Base-by-base conservation (phyloP, 64 coral and sea anemone genomes). In the Exaiptasia diaphana region DNA sequence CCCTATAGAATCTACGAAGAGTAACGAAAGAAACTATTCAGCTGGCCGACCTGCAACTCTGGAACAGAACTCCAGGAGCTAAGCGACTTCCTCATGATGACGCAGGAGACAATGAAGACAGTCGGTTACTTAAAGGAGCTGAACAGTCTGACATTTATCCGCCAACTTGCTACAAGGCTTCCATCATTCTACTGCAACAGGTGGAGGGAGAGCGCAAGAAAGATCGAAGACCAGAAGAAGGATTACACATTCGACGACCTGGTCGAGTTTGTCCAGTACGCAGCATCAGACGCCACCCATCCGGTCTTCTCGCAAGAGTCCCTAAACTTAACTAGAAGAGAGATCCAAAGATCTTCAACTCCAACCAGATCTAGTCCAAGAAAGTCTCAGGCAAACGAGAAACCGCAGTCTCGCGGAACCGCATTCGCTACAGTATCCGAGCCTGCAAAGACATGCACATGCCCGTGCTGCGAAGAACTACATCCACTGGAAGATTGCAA, bases 91-190 rank as follows among this genome's bases (percentile, higher is more conserved):
- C 42, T 76, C 2, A 32, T 82, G 0, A 90, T 90, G 87, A 90
- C 70, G 6, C 72, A 85, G 78, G 73, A 91, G 79, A 91, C 64
- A 0, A 91, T 79, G 43, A 83, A 75, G 30, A 52, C 77, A 35
- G 55, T 64, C 15, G 35, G 38, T 7, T 57, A 83, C 25, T 32
- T 83, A 46, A 77, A 83, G 5, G 70, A 90, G 50, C 34, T 90
- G 17, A 45, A 90, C 36, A 90, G 55, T 42, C 72, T 83, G 39
- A 65, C 71, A 2, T 37, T 43, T 58, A 82, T 83, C 4, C 43
- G 22, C 11, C 30, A 83, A 25, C 39, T 81, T 5, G 76, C 77
- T 22, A 52, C 79, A 2, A 31, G 75, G 23, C 50, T 88, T 2
- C 74, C 85, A 28, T 20, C 27, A 5, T 68, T 68, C 29, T 90